These are phyloP conservation scores for Pyrochroa serraticornis DNA, from an alignment of 2,888 invertebrate genomes.

Conservation along the genomic window DNA sequence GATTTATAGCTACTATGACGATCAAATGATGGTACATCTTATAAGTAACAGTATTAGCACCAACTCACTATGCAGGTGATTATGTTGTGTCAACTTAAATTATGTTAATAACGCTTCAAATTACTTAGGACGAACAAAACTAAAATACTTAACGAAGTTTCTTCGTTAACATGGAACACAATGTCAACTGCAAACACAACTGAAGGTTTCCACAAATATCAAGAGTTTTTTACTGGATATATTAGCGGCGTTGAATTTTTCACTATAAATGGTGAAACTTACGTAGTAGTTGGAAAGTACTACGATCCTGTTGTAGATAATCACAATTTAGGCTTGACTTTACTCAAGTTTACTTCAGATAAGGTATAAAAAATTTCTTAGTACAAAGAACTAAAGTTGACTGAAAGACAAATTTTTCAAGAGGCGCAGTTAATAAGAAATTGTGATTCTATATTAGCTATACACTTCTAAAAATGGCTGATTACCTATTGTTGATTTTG, in stretches of 20 bases:
- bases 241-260: constrained; percentile 53
- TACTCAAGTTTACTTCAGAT: constrained; percentile 44
- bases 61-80: constrained; percentile 43
- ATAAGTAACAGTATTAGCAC: constrained; percentile 50
- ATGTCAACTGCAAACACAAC: constrained; percentile 29
- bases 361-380: constrained; percentile 38
- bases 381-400: no score
- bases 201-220: constrained; percentile 37
- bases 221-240: constrained; percentile 44
- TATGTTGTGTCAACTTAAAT: background rate
- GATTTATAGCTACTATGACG: constrained; percentile 49
- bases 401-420: no score
- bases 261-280: constrained; percentile 41
- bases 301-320: constrained; percentile 47
- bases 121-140: constrained; percentile 35
- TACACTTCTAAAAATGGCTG: no score
- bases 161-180: constrained; percentile 46
- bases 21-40: constrained; percentile 45
- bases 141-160: constrained; percentile 41
- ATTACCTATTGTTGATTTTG: no score
- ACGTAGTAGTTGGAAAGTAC: constrained; percentile 47
- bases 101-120: background rate
- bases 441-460: no score
- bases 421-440: no score
- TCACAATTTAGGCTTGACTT: constrained; percentile 44